These are phyloP conservation scores for Coregonus ussuriensis DNA, from an alignment of 2,797 vertebrate genomes.

Conservation along the genomic window DNA sequence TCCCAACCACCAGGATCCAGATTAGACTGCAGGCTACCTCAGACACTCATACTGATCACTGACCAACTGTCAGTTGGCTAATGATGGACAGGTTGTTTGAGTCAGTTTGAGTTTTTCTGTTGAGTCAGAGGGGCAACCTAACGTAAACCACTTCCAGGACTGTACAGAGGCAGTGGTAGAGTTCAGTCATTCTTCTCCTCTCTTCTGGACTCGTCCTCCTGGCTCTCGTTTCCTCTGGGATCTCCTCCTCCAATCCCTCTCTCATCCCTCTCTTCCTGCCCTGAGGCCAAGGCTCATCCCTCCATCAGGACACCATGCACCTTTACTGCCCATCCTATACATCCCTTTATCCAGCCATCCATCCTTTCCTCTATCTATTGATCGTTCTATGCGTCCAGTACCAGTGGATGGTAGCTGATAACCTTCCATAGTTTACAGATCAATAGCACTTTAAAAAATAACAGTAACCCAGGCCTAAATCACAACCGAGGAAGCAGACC, in stretches of 20 bases:
- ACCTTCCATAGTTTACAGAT: background rate
- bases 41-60: background rate
- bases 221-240: slow-evolving; percentile 36
- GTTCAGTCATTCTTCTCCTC: background rate
- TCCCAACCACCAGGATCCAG: too few relatives aligned
- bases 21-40: background rate
- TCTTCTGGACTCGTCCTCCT: background rate
- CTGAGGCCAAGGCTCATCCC: background rate
- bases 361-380: background rate
- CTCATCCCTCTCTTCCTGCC: slow-evolving; percentile 24
- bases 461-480: background rate
- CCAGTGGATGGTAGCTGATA: background rate
- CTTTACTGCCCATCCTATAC: background rate
- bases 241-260: slow-evolving; percentile 27
- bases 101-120: background rate
- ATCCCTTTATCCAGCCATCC: background rate
- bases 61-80: background rate
- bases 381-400: background rate
- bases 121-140: background rate
- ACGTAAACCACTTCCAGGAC: background rate
- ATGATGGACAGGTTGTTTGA: background rate
- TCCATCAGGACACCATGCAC: background rate
- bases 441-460: background rate
- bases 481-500: background rate
- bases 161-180: background rate